Percentiles rank a stretch among this genome's conserved stretches.
Evolutionary conservation across 2,888 invertebrate genomes (phyloP).

Genomic region (Gasteruption jaculator): DNA sequence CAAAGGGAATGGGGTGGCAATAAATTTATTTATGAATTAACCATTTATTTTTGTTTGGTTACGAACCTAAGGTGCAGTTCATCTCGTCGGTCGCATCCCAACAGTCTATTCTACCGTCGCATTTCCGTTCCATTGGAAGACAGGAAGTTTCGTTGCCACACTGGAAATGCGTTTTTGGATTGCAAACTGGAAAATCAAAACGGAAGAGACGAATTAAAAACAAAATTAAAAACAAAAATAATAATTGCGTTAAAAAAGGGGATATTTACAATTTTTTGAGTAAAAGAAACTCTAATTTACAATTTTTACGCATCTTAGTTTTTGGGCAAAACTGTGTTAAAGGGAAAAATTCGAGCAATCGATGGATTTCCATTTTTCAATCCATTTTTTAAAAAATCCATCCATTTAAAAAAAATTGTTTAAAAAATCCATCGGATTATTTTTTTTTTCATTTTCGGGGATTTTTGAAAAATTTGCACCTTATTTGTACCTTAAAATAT

Average conservation of each 20-base stretch:
- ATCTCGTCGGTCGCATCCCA: conserved; percentile 75
- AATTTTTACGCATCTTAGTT: not conserved
- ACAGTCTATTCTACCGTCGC: conserved; percentile 71
- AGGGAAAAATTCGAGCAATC: not conserved
- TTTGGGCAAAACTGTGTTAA: not conserved
- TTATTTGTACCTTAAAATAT: no score
- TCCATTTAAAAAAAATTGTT: no score
- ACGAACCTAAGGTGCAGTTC: conserved; percentile 64
- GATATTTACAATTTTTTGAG: not conserved
- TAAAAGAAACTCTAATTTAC: not conserved
- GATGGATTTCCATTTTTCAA: no score
- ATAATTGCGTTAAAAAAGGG: not conserved
- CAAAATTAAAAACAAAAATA: not conserved
- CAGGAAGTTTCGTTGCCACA: conserved; percentile 73
- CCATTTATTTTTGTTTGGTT: conserved; percentile 13
- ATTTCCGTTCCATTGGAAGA: conserved; percentile 63
- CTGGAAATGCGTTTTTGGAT: conserved; percentile 65
- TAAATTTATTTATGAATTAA: no score
- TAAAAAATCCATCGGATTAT: no score
- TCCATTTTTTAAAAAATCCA: no score
- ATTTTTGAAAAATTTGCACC: no score
- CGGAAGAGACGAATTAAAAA: no score
- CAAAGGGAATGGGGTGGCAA: no score
- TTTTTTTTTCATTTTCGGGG: no score
- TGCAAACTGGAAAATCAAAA: conserved; percentile 63